These are phyloP conservation scores for Mesodorylaimus sp. DNA, from an alignment of 2,888 invertebrate genomes.

Conservation along the genomic window DNA sequence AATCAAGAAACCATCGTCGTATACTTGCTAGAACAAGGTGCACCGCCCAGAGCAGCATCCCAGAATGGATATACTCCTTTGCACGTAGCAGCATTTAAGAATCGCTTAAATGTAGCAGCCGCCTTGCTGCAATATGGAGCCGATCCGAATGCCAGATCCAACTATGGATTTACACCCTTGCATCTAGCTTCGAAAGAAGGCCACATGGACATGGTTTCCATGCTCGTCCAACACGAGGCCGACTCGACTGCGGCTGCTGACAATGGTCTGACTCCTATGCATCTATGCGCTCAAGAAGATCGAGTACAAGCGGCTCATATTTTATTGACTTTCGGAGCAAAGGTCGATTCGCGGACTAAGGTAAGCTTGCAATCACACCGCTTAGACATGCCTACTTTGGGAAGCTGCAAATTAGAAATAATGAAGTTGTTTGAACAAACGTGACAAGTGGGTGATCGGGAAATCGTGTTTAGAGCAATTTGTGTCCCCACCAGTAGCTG, in stretches of 20 bases:
- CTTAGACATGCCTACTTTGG: too few relatives aligned
- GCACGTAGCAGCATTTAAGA: constrained; percentile 95
- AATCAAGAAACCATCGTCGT: constrained; percentile 68
- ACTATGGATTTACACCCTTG: constrained; percentile 81
- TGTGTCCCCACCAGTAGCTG: too few relatives aligned
- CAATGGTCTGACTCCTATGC: constrained; percentile 90
- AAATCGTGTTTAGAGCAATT: too few relatives aligned
- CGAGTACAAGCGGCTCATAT: constrained; percentile 71
- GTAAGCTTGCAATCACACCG: too few relatives aligned
- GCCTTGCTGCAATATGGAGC: constrained; percentile 82
- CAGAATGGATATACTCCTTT: constrained; percentile 98
- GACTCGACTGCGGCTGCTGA: constrained; percentile 72
- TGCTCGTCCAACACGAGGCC: constrained; percentile 79
- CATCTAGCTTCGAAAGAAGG: constrained; percentile 73
- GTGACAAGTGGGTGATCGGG: too few relatives aligned
- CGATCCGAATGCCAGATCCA: constrained; percentile 82
- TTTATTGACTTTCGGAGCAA: constrained; percentile 1
- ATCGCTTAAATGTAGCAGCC: constrained; percentile 95
- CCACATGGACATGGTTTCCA: constrained; percentile 84
- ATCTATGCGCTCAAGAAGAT: constrained; percentile 92
- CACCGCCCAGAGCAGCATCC: constrained; percentile 82
- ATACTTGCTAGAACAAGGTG: constrained; percentile 76
- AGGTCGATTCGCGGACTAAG: constrained; percentile 7
- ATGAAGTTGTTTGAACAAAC: too few relatives aligned
- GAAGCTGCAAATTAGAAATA: too few relatives aligned